Conservation (phyloP, 2,113 vertebrate species). For the Speoplatyrhinus poulsoni region DNA sequence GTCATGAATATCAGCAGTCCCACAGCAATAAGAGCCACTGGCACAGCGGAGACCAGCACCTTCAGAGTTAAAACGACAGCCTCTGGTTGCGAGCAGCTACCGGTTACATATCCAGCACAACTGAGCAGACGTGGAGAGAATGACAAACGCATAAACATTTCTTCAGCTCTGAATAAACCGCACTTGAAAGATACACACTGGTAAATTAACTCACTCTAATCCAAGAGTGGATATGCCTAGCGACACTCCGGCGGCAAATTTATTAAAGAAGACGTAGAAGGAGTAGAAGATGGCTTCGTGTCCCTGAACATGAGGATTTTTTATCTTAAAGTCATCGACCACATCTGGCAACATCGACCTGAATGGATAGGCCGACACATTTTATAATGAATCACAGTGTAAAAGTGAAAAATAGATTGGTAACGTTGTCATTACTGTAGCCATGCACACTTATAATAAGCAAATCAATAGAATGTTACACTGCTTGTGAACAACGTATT, state of each 20-base stretch:
- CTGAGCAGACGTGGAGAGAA: constrained; percentile 64
- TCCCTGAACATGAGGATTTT: constrained; percentile 79
- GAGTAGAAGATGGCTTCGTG: constrained; percentile 95
- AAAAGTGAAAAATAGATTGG: not conserved
- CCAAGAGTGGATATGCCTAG: constrained; percentile 92
- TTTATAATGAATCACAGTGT: too few relatives aligned
- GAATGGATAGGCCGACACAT: constrained; percentile 83
- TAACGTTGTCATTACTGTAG: not conserved
- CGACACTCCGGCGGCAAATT: constrained; percentile 91
- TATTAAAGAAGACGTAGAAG: constrained; percentile 96
- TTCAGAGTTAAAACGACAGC: constrained; percentile 85
- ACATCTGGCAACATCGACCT: constrained; percentile 57
- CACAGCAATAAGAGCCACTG: constrained; percentile 82
- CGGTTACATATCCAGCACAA: constrained; percentile 87
- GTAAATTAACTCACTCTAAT: constrained; percentile 81
- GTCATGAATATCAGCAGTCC: constrained; percentile 87
- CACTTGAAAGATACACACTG: too few relatives aligned
- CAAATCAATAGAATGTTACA: too few relatives aligned
- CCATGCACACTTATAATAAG: not conserved
- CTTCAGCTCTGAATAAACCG: too few relatives aligned
- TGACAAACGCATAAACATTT: too few relatives aligned
- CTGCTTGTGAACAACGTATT: too few relatives aligned
- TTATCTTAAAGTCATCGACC: constrained; percentile 90
- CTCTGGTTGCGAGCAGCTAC: constrained; percentile 81
- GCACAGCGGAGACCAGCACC: constrained; percentile 85